Evolutionary conservation across 2,797 vertebrate species (phyloP), one percentile per base, ranked within the genome.

Genomic region (Eremophila alpestris): DNA sequence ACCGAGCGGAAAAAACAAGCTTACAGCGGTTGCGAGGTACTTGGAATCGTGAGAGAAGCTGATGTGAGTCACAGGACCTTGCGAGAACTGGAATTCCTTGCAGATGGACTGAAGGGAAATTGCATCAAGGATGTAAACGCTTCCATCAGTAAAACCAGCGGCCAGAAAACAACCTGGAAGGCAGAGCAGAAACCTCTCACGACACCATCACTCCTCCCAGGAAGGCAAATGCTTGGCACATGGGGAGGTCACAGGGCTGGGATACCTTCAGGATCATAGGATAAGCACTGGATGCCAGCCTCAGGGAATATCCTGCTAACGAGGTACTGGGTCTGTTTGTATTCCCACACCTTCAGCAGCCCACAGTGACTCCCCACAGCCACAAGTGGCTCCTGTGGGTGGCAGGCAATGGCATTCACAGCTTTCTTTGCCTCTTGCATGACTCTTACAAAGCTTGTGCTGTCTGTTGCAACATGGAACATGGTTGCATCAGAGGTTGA

Each of bases 1-100:
- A 38, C 38, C 1, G 0, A 62, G 43, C 68, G 83, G 84, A 43
- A 73, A 48, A 67, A 71, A 32, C 41, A 63, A 87, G 90, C 99
- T 98, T 90, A 99, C 99, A 7, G 99, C 99, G 1, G 99, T 99
- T 4, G 99, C 99, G n/a, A 99, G 97, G 93, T 98, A 99, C 43
- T 97, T 91, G 2, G 98, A 99, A 96, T 99, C 97, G 5, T 98
- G 97, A 7, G 99, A 99, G 98, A 99, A 99, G 85, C 97, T 95
- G 32, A 99, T 97, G n/a, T 98, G 98, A 27, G 98, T 98, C 95
- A 99, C 98, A 3, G 97, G 91, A 74, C 98, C 97, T 46, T 83
- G 91, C 3, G 98, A 98, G 94, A 97, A 98, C 26, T 86, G 97
- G 95, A 99, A 98, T 77, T 98, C 95, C 3, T 97, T 60, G 18